Conservation (phyloP, 2,113 vertebrate genomes). For the Mungos mungo region DNA sequence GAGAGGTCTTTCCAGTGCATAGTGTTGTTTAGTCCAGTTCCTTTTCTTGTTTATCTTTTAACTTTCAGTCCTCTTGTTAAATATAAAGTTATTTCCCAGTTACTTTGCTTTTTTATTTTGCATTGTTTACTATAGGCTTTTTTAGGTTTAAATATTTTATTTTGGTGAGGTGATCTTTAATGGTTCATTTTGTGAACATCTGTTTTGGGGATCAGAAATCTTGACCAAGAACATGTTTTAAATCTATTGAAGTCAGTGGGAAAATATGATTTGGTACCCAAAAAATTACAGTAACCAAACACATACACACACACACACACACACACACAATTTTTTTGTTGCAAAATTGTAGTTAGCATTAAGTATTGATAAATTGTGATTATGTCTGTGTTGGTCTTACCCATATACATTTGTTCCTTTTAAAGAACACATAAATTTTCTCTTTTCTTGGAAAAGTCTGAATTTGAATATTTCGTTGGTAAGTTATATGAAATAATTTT, state of each 20-base stretch:
- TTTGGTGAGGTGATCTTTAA: background rate
- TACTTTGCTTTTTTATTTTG: constrained; percentile 21
- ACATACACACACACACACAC: too few relatives aligned
- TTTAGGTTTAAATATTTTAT: constrained; percentile 8
- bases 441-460: background rate
- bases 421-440: background rate
- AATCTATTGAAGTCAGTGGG: constrained; percentile 2
- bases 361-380: background rate
- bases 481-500: background rate
- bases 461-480: background rate
- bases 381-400: background rate
- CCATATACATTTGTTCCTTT: background rate
- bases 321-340: background rate
- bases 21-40: background rate
- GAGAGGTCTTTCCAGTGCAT: background rate
- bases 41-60: constrained; percentile 31
- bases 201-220: background rate
- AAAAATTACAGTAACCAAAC: background rate
- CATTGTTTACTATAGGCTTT: background rate
- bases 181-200: background rate
- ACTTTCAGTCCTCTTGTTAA: background rate
- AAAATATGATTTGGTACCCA: constrained; percentile 7
- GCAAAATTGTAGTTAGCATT: constrained; percentile 7
- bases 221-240: background rate
- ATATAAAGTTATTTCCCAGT: background rate